Evolutionary conservation across 2,888 invertebrate genomes (phyloP).

Genomic region (Netelia inedita): DNA sequence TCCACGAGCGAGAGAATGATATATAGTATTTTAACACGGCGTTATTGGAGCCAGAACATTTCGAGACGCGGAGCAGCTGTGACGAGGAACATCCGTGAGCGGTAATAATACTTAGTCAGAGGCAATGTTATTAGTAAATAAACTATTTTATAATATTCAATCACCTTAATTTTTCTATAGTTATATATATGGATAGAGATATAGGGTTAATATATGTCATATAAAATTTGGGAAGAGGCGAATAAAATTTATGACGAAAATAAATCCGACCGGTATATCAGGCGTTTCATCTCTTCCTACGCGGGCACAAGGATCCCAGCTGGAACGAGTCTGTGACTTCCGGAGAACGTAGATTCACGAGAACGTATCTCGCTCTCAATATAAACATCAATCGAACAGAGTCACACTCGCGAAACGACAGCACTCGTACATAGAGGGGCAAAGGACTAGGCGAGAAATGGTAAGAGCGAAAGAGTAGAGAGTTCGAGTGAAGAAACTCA

Average conservation of each 20-base stretch:
- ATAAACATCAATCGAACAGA: constrained; percentile 52
- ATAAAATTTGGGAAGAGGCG: not conserved
- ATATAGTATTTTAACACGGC: constrained; percentile 68
- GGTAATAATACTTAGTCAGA: constrained; percentile 57
- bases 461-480: constrained; percentile 14
- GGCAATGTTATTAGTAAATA: constrained; percentile 55
- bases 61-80: constrained; percentile 63
- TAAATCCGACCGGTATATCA: constrained; percentile 41
- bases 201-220: not conserved
- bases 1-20: constrained; percentile 56
- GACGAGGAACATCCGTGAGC: constrained; percentile 42
- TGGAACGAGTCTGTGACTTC: constrained; percentile 56
- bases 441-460: constrained; percentile 7
- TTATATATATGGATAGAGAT: not conserved
- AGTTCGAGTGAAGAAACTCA: constrained; percentile 17
- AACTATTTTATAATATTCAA: constrained; percentile 1
- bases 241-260: constrained; percentile 25
- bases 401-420: constrained; percentile 52
- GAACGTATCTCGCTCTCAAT: constrained; percentile 62
- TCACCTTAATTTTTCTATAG: not conserved
- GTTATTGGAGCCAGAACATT: constrained; percentile 61
- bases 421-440: constrained; percentile 41
- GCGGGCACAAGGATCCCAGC: constrained; percentile 46
- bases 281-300: constrained; percentile 35
- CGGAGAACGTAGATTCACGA: constrained; percentile 54